These are phyloP conservation scores for Acestrorhynchus altus DNA, from an alignment of 2,797 vertebrate genomes.

Conservation along the genomic window DNA sequence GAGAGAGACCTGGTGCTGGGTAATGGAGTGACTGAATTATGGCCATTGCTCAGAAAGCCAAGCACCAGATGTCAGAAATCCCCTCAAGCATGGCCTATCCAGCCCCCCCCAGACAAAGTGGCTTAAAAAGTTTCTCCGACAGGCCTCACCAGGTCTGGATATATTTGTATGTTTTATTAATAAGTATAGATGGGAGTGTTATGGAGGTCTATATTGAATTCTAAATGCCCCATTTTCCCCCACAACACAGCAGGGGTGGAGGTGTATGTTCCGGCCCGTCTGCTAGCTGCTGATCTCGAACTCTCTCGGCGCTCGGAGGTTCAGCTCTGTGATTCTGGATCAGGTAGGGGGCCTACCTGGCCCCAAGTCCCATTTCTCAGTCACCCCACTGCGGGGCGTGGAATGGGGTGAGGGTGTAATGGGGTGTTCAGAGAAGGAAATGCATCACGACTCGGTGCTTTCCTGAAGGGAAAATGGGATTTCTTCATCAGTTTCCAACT, in stretches of 20 bases:
- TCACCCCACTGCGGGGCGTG: slow-evolving; percentile 16
- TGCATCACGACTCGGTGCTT: slow-evolving; percentile 28
- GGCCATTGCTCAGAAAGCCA: slow-evolving; percentile 52
- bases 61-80: slow-evolving; percentile 55
- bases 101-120: slow-evolving; percentile 43
- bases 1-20: slow-evolving; percentile 39
- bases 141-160: slow-evolving; percentile 34
- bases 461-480: slow-evolving; percentile 37
- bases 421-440: slow-evolving; percentile 44
- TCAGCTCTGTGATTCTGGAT: slow-evolving; percentile 10
- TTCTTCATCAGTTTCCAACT: slow-evolving; percentile 36
- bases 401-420: slow-evolving; percentile 44
- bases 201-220: slow-evolving; percentile 47
- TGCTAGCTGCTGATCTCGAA: slow-evolving; percentile 38
- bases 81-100: slow-evolving; percentile 42
- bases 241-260: slow-evolving; percentile 5
- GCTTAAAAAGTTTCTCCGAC: slow-evolving; percentile 46
- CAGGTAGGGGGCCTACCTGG: neutral
- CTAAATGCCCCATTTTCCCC: slow-evolving; percentile 26
- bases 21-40: slow-evolving; percentile 53
- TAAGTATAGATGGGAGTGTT: slow-evolving; percentile 43
- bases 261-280: slow-evolving; percentile 30
- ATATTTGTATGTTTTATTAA: slow-evolving; percentile 54
- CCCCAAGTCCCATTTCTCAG: slow-evolving; percentile 28
- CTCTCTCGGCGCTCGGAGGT: slow-evolving; percentile 11